Evolutionary conservation across 2,888 invertebrate genomes (phyloP).

Genomic region (Caenorhabditis angaria): DNA sequence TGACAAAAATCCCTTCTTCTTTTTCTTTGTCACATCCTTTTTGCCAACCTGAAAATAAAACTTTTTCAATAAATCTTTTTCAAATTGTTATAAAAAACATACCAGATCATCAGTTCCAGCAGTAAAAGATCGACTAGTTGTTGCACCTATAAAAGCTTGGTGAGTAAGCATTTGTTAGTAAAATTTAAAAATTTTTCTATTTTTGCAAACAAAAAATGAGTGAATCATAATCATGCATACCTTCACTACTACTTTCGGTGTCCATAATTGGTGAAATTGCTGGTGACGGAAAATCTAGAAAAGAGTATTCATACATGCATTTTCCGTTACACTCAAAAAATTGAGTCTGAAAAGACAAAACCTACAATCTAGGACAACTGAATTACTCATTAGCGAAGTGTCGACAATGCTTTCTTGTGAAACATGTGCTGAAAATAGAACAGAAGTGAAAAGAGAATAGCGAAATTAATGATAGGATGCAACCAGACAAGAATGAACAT

Average conservation of each 20-base stretch:
- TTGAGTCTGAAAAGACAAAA: constrained; percentile 12
- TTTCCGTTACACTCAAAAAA: neutral
- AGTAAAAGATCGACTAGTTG: constrained; percentile 30
- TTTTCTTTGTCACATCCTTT: constrained; percentile 45
- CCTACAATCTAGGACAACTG: constrained; percentile 42
- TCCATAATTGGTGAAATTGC: neutral
- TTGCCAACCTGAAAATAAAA: constrained; percentile 14
- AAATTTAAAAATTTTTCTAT: neutral
- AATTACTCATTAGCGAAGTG: constrained; percentile 34
- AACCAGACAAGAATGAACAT: neutral
- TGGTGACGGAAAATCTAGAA: constrained; percentile 5
- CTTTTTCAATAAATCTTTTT: neutral
- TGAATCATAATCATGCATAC: neutral
- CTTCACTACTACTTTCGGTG: neutral
- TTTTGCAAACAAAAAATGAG: neutral
- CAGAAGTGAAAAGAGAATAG: neutral
- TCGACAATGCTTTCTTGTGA: constrained; percentile 34
- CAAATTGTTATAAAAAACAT: constrained; percentile 5
- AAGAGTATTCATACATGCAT: constrained; percentile 11
- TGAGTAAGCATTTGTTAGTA: too few species aligned
- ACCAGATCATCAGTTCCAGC: constrained; percentile 36
- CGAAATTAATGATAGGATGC: neutral
- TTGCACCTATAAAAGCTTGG: too few species aligned
- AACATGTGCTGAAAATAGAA: constrained; percentile 25
- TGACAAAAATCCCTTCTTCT: constrained; percentile 49